Evolutionary conservation across 2,888 invertebrate genomes (phyloP).

Genomic region (Spodoptera picta): DNA sequence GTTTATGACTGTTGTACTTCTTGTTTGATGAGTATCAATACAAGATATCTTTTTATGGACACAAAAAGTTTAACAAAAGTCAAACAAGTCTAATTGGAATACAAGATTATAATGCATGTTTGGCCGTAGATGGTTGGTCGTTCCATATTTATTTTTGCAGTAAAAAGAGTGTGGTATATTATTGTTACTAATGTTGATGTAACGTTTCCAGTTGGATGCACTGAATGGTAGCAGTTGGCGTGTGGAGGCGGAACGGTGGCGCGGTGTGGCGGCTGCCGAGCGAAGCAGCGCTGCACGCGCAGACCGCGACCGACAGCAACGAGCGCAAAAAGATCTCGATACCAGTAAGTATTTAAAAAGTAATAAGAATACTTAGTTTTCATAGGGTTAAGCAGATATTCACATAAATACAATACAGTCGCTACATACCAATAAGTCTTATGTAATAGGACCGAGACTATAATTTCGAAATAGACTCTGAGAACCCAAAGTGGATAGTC

Average conservation of each 20-base stretch:
- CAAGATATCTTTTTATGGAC: too few relatives aligned
- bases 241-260: conserved; percentile 84
- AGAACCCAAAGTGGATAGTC: background rate
- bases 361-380: background rate
- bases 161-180: too few relatives aligned
- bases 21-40: background rate
- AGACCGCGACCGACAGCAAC: conserved; percentile 82
- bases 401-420: background rate
- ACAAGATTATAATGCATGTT: too few relatives aligned
- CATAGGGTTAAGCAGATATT: too few relatives aligned
- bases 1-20: conserved; percentile 17
- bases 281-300: conserved; percentile 83
- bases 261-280: conserved; percentile 82
- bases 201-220: conserved; percentile 81
- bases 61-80: too few relatives aligned
- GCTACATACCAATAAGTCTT: too few relatives aligned
- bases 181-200: background rate
- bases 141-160: too few relatives aligned
- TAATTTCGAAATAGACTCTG: too few relatives aligned
- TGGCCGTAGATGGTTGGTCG: too few relatives aligned
- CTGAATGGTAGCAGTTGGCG: conserved; percentile 84
- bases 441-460: background rate
- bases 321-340: conserved; percentile 85
- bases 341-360: conserved; percentile 71
- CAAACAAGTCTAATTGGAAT: too few relatives aligned